These are phyloP conservation scores for Hippocampus guttulatus DNA, from an alignment of 2,113 vertebrate species.

Conservation along the genomic window DNA sequence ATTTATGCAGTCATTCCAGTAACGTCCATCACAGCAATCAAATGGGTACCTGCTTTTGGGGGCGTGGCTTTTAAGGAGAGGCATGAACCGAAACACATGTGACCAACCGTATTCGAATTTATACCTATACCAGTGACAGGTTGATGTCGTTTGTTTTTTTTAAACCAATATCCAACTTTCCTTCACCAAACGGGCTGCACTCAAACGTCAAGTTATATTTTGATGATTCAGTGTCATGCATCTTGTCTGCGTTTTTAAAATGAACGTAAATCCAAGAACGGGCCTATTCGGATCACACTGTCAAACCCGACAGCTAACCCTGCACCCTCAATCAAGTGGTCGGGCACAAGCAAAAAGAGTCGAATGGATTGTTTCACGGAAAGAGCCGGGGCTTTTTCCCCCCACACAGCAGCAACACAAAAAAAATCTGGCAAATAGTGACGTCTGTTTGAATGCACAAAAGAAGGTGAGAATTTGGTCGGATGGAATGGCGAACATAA, in stretches of 20 bases:
- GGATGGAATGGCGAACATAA: constrained; percentile 33
- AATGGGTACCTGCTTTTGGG: constrained; percentile 27
- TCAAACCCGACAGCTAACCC: constrained; percentile 25
- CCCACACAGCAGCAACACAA: neutral
- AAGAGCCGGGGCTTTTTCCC: neutral
- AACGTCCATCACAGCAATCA: constrained; percentile 40
- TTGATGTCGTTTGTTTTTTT: neutral
- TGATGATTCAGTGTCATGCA: neutral
- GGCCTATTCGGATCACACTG: constrained; percentile 44
- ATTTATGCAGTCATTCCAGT: constrained; percentile 39
- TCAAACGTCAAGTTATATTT: constrained; percentile 1
- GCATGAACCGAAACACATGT: constrained; percentile 28
- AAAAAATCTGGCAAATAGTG: constrained; percentile 18
- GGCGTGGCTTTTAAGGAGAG: constrained; percentile 2
- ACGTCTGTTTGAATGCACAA: constrained; percentile 21
- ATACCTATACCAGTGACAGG: neutral
- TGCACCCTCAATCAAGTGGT: constrained; percentile 47
- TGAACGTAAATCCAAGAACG: constrained; percentile 11
- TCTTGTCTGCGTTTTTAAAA: neutral
- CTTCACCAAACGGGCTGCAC: neutral
- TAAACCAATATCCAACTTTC: neutral
- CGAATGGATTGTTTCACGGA: constrained; percentile 33
- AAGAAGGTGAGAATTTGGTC: neutral
- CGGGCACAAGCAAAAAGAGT: constrained; percentile 30
- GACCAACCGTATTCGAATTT: constrained; percentile 34